A percentile compares a stretch with the other conserved stretches of the same genome.
phyloP scores from a whole-genome alignment of 2,888 invertebrate species.

The Chalcosyrphus nemorum region DNA sequence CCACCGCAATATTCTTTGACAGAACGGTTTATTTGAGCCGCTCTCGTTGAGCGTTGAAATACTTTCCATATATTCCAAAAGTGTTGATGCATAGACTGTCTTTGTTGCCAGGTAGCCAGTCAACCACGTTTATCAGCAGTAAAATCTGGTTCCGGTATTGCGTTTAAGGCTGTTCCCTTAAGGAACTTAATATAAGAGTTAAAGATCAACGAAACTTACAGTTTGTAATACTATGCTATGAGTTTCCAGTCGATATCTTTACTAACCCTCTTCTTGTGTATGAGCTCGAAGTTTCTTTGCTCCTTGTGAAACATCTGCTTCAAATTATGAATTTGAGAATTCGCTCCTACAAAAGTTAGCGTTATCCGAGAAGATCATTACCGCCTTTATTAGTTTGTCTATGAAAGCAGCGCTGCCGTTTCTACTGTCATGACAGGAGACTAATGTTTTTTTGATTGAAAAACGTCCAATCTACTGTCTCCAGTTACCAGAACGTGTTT shows the following conservation, averaged over 20 bases:
- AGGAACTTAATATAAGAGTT: conserved; percentile 53
- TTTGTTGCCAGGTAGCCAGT: neutral
- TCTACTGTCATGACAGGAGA: no score
- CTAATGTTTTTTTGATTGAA: no score
- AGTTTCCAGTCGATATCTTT: conserved; percentile 8
- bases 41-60: neutral
- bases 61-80: conserved; percentile 13
- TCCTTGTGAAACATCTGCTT: neutral
- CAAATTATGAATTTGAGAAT: neutral
- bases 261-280: neutral
- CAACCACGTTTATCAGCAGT: neutral
- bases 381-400: no score
- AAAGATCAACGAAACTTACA: conserved; percentile 51
- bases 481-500: no score
- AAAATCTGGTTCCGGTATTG: conserved; percentile 66
- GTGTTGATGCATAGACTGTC: neutral
- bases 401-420: no score
- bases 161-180: conserved; percentile 20
- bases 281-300: neutral
- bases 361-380: no score
- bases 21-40: neutral
- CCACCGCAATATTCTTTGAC: neutral
- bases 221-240: conserved; percentile 28
- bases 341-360: neutral
- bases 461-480: no score